Evolutionary conservation across 2,113 vertebrate genomes (phyloP), one percentile per base, ranked within the genome.

Genomic region (Psammodynastes pulverulentus): DNA sequence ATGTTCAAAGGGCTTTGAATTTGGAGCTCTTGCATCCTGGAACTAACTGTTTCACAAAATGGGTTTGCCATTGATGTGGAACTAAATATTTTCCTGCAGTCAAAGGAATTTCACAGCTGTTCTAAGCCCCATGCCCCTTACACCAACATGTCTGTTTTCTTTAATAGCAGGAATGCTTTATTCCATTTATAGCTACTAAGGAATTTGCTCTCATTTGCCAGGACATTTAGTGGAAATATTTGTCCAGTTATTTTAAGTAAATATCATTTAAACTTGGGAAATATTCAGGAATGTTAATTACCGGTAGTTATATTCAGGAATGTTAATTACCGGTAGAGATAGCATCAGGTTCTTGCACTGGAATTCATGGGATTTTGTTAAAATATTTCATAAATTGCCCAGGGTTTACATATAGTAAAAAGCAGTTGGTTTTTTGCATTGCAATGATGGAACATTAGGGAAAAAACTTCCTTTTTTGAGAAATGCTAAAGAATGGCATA

Each of bases 271-370:
- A 91, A 91, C 58, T 62, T 94, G 87, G 51, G 24, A 94, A 1
- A 4, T 39, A 72, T 95, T 94, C 93, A 87, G 34, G 48, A 39
- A 39, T 92, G 72, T 52, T 94, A 93, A 91, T 94, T 93, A 10
- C 48, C 1, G 48, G 12, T 12, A n/a, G 24, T 90, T 92, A 92
- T 39, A 72, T 95, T 94, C 93, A 87, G 34, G 48, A 39, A 39
- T 92, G 72, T 52, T 94, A 93, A 91, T 94, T 93, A 10, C 48
- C 1, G 48, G 12, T 12, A n/a, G 86, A 92, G 88, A 94, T 96
- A 88, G 88, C 92, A 89, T 94, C 48, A 39, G 58, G n/a, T 58
- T 6, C 67, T 95, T 96, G n/a, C 23, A 87, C 79, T 92, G 93
- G 52, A 12, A 89, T 93, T 34, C 45, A 8, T 91, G 84, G 52